Evolutionary conservation across 1,140 invertebrate species (phyloP).

Genomic region (Telenomus remus): DNA sequence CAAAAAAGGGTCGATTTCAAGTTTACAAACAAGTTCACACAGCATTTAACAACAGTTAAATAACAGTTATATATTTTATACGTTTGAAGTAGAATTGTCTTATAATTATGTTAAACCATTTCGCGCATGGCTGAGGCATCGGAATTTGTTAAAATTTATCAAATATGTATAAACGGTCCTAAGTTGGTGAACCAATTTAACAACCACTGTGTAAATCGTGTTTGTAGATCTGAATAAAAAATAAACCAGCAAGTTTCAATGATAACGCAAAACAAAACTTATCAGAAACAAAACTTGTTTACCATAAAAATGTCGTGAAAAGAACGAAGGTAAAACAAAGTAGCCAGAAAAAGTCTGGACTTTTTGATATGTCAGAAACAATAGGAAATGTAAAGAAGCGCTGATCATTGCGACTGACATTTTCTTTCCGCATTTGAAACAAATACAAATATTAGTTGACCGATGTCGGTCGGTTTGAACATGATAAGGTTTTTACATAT

Average conservation of each 20-base stretch:
- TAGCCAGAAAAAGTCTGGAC: not conserved
- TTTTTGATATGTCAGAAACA: conserved; percentile 45
- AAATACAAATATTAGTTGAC: conserved; percentile 38
- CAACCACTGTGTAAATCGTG: conserved; percentile 13
- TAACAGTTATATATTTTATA: conserved; percentile 7
- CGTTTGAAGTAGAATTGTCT: not conserved
- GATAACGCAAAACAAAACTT: no score
- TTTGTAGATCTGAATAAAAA: no score
- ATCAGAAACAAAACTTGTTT: not conserved
- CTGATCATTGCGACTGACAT: conserved; percentile 10
- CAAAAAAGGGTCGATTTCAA: conserved; percentile 8
- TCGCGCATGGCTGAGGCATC: not conserved
- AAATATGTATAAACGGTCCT: conserved; percentile 32
- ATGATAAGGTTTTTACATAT: conserved; percentile 62
- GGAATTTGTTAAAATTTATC: conserved; percentile 25
- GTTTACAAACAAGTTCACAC: conserved; percentile 32
- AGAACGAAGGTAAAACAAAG: not conserved
- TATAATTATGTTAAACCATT: no score
- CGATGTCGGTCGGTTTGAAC: conserved; percentile 33
- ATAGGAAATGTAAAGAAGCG: conserved; percentile 6
- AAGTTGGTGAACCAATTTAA: conserved; percentile 15
- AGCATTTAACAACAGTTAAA: conserved; percentile 5
- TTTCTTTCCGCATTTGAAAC: conserved; percentile 44
- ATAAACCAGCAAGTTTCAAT: no score
- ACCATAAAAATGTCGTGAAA: not conserved